phyloP scores from a whole-genome alignment of 1,140 invertebrate genomes.

The Nasonia giraulti region DNA sequence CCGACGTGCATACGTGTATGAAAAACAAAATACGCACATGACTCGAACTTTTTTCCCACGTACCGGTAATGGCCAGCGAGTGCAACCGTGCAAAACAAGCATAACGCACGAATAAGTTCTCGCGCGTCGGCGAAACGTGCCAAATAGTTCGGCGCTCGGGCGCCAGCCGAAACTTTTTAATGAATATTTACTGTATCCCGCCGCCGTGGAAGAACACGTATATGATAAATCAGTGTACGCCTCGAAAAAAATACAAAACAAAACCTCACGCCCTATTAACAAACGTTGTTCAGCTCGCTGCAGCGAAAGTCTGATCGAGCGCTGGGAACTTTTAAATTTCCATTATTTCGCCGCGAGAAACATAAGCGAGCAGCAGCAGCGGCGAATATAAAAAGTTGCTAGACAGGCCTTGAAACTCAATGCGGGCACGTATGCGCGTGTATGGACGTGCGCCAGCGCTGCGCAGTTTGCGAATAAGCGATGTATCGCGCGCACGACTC shows the following conservation, averaged over 20 bases:
- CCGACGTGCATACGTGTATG: too few species aligned
- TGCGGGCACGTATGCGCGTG: neutral
- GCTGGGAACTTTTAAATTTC: conserved; percentile 7
- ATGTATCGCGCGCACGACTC: conserved; percentile 26
- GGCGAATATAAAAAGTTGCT: neutral
- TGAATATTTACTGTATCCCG: conserved; percentile 7
- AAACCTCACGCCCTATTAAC: neutral
- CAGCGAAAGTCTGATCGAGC: neutral
- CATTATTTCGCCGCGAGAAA: neutral
- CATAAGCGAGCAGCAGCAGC: neutral
- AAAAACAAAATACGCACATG: too few species aligned
- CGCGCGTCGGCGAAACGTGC: neutral
- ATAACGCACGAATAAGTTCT: conserved; percentile 11
- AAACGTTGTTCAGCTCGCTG: neutral
- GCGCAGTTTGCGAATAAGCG: conserved; percentile 3
- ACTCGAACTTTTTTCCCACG: too few species aligned
- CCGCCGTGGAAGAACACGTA: neutral
- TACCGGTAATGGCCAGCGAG: neutral
- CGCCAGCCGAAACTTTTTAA: conserved; percentile 17
- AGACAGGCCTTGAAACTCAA: conserved; percentile 17
- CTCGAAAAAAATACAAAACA: neutral
- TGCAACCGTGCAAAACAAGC: neutral
- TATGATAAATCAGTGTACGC: neutral
- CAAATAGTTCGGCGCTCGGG: neutral
- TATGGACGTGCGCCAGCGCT: neutral